Evolutionary conservation across 2,888 invertebrate species (phyloP).

Genomic region (Pseudococcus longispinus): DNA sequence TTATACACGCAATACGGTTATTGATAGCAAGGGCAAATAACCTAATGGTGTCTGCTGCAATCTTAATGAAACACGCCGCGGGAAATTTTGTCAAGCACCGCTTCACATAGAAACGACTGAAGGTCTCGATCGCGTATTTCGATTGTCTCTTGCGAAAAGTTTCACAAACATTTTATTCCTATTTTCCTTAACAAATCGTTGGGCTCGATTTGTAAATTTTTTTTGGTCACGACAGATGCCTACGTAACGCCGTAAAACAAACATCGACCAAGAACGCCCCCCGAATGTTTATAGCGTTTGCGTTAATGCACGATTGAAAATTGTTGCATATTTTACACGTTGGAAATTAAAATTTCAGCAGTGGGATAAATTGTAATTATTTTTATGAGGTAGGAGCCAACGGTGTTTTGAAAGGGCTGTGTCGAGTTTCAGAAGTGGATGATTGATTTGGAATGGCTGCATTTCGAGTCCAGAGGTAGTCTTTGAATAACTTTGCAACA

Average conservation of each 20-base stretch:
- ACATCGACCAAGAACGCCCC: background rate
- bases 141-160: constrained; percentile 53
- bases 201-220: constrained; percentile 10
- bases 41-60: constrained; percentile 56
- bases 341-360: background rate
- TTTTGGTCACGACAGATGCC: constrained; percentile 29
- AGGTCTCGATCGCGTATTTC: constrained; percentile 52
- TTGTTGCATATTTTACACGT: background rate
- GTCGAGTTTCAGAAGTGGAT: no score
- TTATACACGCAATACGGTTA: constrained; percentile 55
- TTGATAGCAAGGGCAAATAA: constrained; percentile 55
- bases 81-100: constrained; percentile 54
- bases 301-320: background rate
- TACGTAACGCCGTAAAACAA: background rate
- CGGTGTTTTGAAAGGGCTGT: no score
- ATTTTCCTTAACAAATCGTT: constrained; percentile 46
- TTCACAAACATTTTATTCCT: constrained; percentile 51
- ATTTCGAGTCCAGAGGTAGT: no score
- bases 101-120: constrained; percentile 54
- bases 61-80: constrained; percentile 53
- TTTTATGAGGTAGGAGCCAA: background rate
- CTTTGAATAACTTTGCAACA: no score
- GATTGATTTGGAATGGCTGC: no score
- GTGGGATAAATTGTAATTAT: background rate
- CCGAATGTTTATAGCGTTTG: background rate